Evolutionary conservation across 2,113 vertebrate genomes (phyloP).

Genomic region (Gymnarchus niloticus): DNA sequence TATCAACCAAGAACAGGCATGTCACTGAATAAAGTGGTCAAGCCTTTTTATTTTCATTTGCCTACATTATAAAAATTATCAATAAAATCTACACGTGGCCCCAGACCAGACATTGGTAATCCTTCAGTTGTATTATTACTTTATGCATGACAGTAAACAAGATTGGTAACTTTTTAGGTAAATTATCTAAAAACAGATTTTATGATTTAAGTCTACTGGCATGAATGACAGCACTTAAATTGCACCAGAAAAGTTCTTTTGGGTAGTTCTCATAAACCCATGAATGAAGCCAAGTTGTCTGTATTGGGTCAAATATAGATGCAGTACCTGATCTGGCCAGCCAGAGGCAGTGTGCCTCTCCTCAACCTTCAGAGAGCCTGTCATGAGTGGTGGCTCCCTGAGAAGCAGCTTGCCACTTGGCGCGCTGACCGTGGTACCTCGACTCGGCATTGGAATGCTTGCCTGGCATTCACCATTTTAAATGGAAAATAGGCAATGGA

Average conservation of each 20-base stretch:
- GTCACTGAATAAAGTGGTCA: not conserved
- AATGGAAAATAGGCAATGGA: conserved; percentile 58
- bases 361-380: not conserved
- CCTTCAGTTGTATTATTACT: not conserved
- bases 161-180: not conserved
- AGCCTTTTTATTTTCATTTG: not conserved
- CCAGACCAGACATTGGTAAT: not conserved
- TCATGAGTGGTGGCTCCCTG: not conserved
- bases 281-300: not conserved
- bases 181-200: not conserved
- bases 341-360: not conserved
- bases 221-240: not conserved
- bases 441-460: conserved; percentile 43
- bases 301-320: not conserved
- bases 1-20: not conserved
- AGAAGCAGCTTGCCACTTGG: not conserved
- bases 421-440: not conserved
- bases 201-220: not conserved
- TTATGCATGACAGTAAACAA: not conserved
- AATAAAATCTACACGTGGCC: not conserved
- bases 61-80: not conserved
- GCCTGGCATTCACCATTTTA: conserved; percentile 37
- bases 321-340: not conserved
- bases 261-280: no score
- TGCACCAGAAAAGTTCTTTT: not conserved